Conservation (phyloP, 1,140 invertebrate genomes). For the Anoplolepis gracilipes region DNA sequence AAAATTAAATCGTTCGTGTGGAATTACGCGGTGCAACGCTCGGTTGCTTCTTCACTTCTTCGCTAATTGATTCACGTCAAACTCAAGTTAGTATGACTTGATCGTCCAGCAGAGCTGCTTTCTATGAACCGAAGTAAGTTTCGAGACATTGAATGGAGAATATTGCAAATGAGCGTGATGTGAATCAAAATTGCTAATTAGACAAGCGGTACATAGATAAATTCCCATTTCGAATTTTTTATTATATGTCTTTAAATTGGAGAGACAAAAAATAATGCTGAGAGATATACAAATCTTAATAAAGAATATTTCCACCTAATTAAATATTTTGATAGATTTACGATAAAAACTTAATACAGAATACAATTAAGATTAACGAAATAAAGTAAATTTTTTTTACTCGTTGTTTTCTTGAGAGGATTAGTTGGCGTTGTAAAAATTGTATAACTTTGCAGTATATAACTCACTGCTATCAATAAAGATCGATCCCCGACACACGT, state of each 20-base stretch:
- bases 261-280: not conserved
- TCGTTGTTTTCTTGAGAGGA: not conserved
- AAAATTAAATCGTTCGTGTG: slow-evolving; percentile 57
- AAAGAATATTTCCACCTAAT: too few relatives aligned
- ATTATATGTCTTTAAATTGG: too few relatives aligned
- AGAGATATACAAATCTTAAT: not conserved
- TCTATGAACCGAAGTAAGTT: slow-evolving; percentile 1
- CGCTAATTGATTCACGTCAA: slow-evolving; percentile 54
- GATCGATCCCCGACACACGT: not conserved
- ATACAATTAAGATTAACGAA: not conserved
- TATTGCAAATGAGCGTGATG: not conserved
- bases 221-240: not conserved
- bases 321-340: not conserved
- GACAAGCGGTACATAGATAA: not conserved
- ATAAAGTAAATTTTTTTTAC: not conserved
- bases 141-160: not conserved
- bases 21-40: slow-evolving; percentile 46
- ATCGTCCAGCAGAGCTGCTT: slow-evolving; percentile 28
- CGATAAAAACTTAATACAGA: not conserved
- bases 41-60: slow-evolving; percentile 42
- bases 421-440: not conserved
- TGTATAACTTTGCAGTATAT: not conserved
- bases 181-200: not conserved
- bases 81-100: slow-evolving; percentile 27
- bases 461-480: slow-evolving; percentile 17